These are phyloP conservation scores for Drosophila rhopaloa DNA, from an alignment of 1,140 invertebrate genomes.

Conservation along the genomic window DNA sequence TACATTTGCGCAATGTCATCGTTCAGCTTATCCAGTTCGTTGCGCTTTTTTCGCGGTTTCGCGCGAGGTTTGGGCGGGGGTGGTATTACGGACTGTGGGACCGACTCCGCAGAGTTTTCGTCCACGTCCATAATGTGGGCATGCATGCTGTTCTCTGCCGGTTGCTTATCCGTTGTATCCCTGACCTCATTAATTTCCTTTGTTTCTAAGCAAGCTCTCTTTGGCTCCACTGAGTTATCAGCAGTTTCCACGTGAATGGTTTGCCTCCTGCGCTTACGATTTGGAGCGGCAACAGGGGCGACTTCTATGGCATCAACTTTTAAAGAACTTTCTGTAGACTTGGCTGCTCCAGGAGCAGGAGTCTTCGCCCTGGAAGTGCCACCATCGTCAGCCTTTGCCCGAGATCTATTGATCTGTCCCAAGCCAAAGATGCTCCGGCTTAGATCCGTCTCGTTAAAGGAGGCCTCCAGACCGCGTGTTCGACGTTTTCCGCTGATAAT, in stretches of 20 bases:
- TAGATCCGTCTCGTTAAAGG: slow-evolving; percentile 60
- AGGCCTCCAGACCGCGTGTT: slow-evolving; percentile 36
- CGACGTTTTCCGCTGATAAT: slow-evolving; percentile 71
- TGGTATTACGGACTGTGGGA: not conserved
- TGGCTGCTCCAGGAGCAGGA: not conserved
- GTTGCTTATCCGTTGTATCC: not conserved
- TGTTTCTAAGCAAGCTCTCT: not conserved
- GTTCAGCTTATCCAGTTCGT: slow-evolving; percentile 87
- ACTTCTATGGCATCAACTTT: not conserved
- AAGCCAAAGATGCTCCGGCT: slow-evolving; percentile 42
- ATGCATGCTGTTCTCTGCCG: not conserved
- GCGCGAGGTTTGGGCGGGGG: not conserved
- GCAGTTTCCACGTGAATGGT: not conserved
- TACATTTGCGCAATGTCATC: slow-evolving; percentile 86
- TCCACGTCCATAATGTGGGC: not conserved
- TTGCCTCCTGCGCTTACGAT: slow-evolving; percentile 24
- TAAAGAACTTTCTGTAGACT: not conserved
- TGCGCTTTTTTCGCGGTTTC: slow-evolving; percentile 43
- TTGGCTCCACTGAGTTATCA: not conserved
- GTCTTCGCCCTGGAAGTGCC: not conserved
- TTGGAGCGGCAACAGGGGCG: not conserved
- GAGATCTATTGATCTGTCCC: not conserved
- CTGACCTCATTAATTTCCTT: not conserved
- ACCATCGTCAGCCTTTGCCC: not conserved
- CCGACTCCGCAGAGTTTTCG: not conserved